Percentiles rank a stretch among this genome's conserved stretches.
Evolutionary conservation across 2,888 invertebrate genomes (phyloP).

Genomic region (Camptogramma bilineatum): DNA sequence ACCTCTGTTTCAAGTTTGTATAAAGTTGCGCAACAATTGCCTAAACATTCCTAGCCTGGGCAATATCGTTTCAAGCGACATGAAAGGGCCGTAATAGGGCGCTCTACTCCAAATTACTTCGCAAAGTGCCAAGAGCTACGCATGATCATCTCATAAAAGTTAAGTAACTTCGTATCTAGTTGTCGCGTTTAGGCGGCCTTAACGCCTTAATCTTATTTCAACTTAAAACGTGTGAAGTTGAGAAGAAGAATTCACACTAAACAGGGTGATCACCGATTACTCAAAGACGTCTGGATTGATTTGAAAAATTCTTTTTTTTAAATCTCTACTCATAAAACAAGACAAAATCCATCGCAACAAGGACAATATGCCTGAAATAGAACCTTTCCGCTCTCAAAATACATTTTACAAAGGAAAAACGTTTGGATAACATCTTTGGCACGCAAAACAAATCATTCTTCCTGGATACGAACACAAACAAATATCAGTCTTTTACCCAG

Average conservation of each 20-base stretch:
- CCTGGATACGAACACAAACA: not conserved
- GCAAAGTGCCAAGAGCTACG: constrained; percentile 13
- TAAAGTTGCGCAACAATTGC: not conserved
- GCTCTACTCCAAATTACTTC: constrained; percentile 15
- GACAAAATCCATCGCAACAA: not conserved
- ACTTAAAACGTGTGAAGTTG: no score
- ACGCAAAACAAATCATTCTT: constrained; percentile 42
- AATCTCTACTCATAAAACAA: not conserved
- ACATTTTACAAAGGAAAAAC: constrained; percentile 32
- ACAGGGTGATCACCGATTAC: no score
- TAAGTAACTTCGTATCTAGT: constrained; percentile 16
- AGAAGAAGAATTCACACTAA: no score
- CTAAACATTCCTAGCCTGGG: not conserved
- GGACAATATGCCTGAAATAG: constrained; percentile 1
- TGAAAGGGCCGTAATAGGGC: constrained; percentile 8
- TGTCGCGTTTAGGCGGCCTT: not conserved
- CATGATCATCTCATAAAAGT: constrained; percentile 30
- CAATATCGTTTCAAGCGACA: constrained; percentile 10
- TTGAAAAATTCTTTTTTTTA: no score
- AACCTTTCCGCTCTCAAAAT: constrained; percentile 31
- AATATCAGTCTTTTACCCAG: constrained; percentile 3
- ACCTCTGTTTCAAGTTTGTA: no score
- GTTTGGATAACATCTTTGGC: constrained; percentile 32
- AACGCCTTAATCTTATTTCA: no score
- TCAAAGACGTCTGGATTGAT: no score